A percentile compares a stretch with the other conserved stretches of the same genome.
Evolutionary conservation across 2,797 vertebrate genomes (phyloP).

Genomic region (Choloepus didactylus): DNA sequence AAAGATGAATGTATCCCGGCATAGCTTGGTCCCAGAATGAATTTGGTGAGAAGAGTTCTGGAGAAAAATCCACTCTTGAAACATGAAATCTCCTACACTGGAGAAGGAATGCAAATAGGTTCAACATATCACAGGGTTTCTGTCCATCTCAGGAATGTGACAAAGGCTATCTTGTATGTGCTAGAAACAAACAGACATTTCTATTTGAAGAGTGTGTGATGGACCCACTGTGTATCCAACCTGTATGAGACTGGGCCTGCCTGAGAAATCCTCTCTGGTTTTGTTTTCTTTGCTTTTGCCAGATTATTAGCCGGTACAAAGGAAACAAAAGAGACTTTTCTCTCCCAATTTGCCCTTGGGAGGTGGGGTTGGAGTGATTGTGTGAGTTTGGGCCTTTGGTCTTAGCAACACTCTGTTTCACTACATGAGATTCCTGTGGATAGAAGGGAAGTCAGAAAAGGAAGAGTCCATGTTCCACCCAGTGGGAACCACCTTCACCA

Average conservation of each 20-base stretch:
- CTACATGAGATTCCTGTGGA: background rate
- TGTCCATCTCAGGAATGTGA: background rate
- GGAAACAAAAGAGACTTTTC: background rate
- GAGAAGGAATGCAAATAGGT: constrained; percentile 68
- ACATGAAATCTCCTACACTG: constrained; percentile 79
- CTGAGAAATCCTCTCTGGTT: background rate
- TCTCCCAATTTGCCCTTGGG: background rate
- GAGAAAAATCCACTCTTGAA: constrained; percentile 80
- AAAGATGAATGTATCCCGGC: constrained; percentile 55
- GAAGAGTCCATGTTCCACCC: background rate
- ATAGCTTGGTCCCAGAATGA: constrained; percentile 74
- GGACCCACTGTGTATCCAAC: background rate
- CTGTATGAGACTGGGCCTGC: background rate
- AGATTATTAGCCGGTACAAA: constrained; percentile 6
- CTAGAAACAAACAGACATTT: constrained; percentile 37
- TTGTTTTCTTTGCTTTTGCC: background rate
- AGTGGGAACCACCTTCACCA: background rate
- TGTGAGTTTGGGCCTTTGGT: background rate
- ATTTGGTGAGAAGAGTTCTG: constrained; percentile 82
- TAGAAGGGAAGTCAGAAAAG: background rate
- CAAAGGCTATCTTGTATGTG: background rate
- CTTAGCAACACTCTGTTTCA: background rate
- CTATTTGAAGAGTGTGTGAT: background rate
- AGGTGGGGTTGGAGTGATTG: background rate
- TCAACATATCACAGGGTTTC: constrained; percentile 24